These are phyloP conservation scores for Bombus sibiricus DNA, from an alignment of 1,140 invertebrate species.

Conservation along the genomic window DNA sequence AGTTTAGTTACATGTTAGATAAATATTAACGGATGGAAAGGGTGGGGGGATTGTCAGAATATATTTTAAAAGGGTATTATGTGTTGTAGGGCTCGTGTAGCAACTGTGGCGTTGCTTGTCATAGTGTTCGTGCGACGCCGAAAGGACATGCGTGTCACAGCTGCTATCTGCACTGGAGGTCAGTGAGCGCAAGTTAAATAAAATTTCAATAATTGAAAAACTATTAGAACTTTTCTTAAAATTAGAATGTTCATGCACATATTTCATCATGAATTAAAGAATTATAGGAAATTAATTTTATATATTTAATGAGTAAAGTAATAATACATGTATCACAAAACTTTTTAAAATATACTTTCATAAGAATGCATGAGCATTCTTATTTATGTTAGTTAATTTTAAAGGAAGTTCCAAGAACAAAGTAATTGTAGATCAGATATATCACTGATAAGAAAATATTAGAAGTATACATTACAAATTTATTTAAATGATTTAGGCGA, in stretches of 20 bases:
- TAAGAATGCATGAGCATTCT: conserved; percentile 49
- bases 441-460: neutral
- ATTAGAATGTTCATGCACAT: conserved; percentile 58
- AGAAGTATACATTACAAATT: conserved; percentile 30
- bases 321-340: neutral
- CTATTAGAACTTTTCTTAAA: conserved; percentile 15
- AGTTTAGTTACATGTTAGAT: conserved; percentile 34
- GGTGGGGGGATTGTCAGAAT: conserved; percentile 64
- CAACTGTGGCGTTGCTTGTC: conserved; percentile 90
- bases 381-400: conserved; percentile 16
- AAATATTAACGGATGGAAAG: conserved; percentile 53
- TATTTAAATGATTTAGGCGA: conserved; percentile 76
- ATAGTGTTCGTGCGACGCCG: conserved; percentile 87
- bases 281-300: neutral
- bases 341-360: conserved; percentile 1
- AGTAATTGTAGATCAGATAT: conserved; percentile 41
- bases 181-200: conserved; percentile 78
- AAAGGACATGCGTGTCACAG: conserved; percentile 91
- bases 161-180: conserved; percentile 92
- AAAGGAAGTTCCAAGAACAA: neutral
- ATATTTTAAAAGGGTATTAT: conserved; percentile 81
- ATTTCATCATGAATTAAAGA: neutral
- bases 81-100: conserved; percentile 86
- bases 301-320: neutral
- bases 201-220: conserved; percentile 51